Base-by-base conservation (phyloP, 2,888 invertebrate genomes). In the Mechanitis mazaeus region DNA sequence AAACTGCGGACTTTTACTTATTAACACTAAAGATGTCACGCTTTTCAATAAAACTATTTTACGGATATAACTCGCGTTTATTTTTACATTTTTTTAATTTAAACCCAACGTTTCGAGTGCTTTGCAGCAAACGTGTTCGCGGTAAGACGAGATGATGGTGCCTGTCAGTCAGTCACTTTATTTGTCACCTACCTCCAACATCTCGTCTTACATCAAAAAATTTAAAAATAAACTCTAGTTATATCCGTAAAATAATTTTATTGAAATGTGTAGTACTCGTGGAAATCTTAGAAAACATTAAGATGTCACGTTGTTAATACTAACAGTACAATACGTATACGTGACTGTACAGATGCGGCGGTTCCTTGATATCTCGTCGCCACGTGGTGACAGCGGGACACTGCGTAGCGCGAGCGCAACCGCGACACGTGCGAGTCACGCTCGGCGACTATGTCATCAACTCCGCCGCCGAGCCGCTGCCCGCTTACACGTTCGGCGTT, bases 331-430 rank as follows among this genome's bases (percentile, higher is more conserved):
- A 11, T 42, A 42, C 9, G 3, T 42, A 3, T 42, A 42, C 9
- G 3, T 42, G 7, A 9, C 35, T 35, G 81, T 86, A 58, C 88
- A 95, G 97, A 82, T 97, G 97, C 79, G 97, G 97, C 50, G 97
- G 97, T 35, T 97, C 97, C 1, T 89, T 97, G 67, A 96, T 97
- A 72, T 97, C 97, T 71, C 93, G 96, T 35, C 94, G 95, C 61
- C 97, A 97, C 85, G 97, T 98, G 9, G 96, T 97, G 60, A 97
- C 97, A 2, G 97, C 97, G 3, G 97, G 97, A 0, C 97, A 97
- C 82, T 98, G 97, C 81, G 97, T 97, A 35, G 97, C 97, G 58
- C 94, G 97, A 72, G 96, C 97, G 55, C 94, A 95, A 65, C 96
- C 97, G 0, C 92, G 96, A 59, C 97, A 97, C 87, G 97, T 97